These are phyloP conservation scores for Prenolepis imparis DNA, from an alignment of 2,888 invertebrate genomes.

Conservation along the genomic window DNA sequence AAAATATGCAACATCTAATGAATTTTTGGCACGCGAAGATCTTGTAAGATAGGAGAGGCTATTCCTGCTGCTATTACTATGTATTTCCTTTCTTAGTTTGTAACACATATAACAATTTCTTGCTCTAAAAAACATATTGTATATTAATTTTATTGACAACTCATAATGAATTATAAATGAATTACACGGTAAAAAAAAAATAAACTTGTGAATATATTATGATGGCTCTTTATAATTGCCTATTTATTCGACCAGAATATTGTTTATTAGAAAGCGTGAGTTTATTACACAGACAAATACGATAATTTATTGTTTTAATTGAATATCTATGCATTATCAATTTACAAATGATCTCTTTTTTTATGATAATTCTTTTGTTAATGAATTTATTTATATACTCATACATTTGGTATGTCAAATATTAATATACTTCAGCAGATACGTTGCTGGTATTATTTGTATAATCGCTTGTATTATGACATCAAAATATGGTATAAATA, in stretches of 20 bases:
- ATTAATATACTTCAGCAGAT: conserved; percentile 29
- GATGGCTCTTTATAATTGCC: conserved; percentile 48
- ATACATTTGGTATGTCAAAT: conserved; percentile 6
- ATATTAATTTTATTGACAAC: conserved; percentile 86
- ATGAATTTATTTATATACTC: conserved; percentile 25
- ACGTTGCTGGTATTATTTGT: conserved; percentile 7
- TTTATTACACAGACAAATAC: neutral
- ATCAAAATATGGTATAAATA: neutral
- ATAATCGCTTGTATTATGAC: neutral
- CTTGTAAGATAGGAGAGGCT: conserved; percentile 86
- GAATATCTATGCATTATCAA: neutral
- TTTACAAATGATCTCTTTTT: neutral
- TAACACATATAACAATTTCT: conserved; percentile 84
- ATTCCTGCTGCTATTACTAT: conserved; percentile 85
- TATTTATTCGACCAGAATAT: conserved; percentile 33
- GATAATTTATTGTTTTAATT: conserved; percentile 16
- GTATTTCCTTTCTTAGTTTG: conserved; percentile 84
- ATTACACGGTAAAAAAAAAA: conserved; percentile 80
- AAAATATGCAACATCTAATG: conserved; percentile 73
- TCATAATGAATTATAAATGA: conserved; percentile 84
- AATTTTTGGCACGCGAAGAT: conserved; percentile 84
- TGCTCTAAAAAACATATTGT: conserved; percentile 84
- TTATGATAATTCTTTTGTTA: conserved; percentile 26
- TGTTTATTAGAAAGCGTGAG: neutral
- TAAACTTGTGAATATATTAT: conserved; percentile 80